Evolutionary conservation across 2,797 vertebrate species (phyloP).

Genomic region (Harpagifer antarcticus): DNA sequence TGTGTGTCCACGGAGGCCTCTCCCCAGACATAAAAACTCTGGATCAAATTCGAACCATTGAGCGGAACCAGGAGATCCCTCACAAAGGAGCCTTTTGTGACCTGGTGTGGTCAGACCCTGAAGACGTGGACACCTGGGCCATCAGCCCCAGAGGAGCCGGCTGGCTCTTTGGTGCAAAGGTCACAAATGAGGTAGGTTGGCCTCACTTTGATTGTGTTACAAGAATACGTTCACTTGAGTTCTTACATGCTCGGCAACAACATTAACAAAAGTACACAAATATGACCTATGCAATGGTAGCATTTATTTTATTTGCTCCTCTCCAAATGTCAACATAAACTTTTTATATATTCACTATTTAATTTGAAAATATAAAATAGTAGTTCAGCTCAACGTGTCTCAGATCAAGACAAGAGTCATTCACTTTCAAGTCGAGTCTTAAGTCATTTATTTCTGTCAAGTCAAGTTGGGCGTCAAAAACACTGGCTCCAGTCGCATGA

Average conservation of each 20-base stretch:
- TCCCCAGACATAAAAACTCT: slow-evolving; percentile 99
- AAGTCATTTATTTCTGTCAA: too few species aligned
- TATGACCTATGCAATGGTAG: background rate
- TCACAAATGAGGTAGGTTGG: slow-evolving; percentile 93
- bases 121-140: slow-evolving; percentile 98
- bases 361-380: too few species aligned
- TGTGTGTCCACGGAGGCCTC: slow-evolving; percentile 97
- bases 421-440: too few species aligned
- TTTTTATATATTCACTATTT: too few species aligned
- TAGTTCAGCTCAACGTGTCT: too few species aligned
- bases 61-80: slow-evolving; percentile 97
- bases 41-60: slow-evolving; percentile 98
- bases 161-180: slow-evolving; percentile 98
- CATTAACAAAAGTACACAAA: too few species aligned
- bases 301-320: background rate
- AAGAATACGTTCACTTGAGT: background rate
- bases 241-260: too few species aligned
- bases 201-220: background rate
- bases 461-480: too few species aligned
- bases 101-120: slow-evolving; percentile 97
- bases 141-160: slow-evolving; percentile 97
- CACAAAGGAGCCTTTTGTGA: slow-evolving; percentile 99
- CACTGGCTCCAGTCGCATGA: too few species aligned
- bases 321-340: background rate
- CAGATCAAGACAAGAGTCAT: too few species aligned